Conservation (phyloP, 2,888 invertebrate species). For the Erebia epiphron region DNA sequence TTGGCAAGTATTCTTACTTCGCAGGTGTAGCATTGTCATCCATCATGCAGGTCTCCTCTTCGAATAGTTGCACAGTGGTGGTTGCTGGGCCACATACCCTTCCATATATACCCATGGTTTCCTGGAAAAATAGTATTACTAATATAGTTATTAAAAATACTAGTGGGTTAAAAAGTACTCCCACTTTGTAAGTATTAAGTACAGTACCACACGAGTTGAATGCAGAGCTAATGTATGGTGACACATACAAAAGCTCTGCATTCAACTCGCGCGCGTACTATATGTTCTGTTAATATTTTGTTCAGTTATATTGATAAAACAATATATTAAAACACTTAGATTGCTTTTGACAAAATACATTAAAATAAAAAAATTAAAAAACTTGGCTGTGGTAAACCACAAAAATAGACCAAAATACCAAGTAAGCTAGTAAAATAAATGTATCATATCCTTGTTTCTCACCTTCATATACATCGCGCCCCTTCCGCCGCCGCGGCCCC, state of each 20-base stretch:
- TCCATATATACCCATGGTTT: conserved; percentile 77
- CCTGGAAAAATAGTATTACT: conserved; percentile 53
- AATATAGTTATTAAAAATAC: neutral
- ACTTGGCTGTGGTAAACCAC: neutral
- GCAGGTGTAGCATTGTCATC: conserved; percentile 84
- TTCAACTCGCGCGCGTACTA: no score
- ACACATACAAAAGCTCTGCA: no score
- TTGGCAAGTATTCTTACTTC: conserved; percentile 60
- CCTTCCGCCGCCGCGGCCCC: conserved; percentile 72
- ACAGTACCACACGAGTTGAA: no score
- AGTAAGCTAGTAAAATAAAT: neutral
- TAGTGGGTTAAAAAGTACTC: no score
- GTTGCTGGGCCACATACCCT: conserved; percentile 77
- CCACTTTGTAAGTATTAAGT: no score
- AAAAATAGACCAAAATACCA: neutral
- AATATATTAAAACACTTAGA: no score
- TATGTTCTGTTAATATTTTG: no score
- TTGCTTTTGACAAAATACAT: no score
- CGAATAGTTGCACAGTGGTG: conserved; percentile 84
- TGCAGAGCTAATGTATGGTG: no score
- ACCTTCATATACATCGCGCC: conserved; percentile 65
- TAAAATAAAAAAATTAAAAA: no score
- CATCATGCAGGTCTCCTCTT: conserved; percentile 90
- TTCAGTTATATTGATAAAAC: no score
- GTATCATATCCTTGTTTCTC: conserved; percentile 6